Conservation (phyloP, 2,113 vertebrate species). For the Gadus chalcogrammus region DNA sequence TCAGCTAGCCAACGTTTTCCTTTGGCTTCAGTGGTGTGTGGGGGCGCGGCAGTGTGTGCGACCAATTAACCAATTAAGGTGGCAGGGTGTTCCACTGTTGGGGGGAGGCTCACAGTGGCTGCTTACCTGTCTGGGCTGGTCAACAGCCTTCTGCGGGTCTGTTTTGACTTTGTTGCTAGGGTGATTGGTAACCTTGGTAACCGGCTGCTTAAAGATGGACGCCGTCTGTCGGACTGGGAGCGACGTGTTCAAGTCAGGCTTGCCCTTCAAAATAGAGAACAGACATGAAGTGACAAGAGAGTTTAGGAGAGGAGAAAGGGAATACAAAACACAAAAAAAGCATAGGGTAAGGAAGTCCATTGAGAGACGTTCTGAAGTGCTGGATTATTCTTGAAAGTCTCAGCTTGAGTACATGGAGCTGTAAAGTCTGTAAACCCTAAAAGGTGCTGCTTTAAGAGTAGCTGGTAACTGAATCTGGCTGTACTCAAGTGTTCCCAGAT, state of each 20-base stretch:
- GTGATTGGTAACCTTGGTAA: constrained; percentile 98
- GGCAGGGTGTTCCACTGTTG: neutral
- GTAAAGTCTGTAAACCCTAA: too few species aligned
- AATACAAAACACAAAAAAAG: too few species aligned
- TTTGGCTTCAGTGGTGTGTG: neutral
- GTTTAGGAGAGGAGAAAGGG: too few species aligned
- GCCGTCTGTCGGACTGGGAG: constrained; percentile 95
- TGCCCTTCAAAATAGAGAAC: constrained; percentile 73
- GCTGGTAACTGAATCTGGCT: too few species aligned
- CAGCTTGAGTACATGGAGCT: too few species aligned
- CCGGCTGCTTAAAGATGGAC: constrained; percentile 97
- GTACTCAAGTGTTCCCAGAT: too few species aligned
- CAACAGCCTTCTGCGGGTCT: constrained; percentile 97
- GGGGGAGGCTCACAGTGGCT: neutral
- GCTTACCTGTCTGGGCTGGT: constrained; percentile 94
- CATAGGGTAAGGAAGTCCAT: too few species aligned
- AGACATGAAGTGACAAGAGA: neutral
- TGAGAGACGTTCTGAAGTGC: too few species aligned
- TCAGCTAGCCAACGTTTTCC: too few species aligned
- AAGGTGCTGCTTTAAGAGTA: too few species aligned
- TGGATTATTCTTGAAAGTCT: too few species aligned
- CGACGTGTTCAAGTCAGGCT: constrained; percentile 95
- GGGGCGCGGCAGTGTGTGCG: neutral
- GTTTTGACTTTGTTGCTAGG: constrained; percentile 99
- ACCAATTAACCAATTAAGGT: neutral